Conservation (phyloP, 1,140 invertebrate species). For the Meloidogyne floridensis region DNA sequence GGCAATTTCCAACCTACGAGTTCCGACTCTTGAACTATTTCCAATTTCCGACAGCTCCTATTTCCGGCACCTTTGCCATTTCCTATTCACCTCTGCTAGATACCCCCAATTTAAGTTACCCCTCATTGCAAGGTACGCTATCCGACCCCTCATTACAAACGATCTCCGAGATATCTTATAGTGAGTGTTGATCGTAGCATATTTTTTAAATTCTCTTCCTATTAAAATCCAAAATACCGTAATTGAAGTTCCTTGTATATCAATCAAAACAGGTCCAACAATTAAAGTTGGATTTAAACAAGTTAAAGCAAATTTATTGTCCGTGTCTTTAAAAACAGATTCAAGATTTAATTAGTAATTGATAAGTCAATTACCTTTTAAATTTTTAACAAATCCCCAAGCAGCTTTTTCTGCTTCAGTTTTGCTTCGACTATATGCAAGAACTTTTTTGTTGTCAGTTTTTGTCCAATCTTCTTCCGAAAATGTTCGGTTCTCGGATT, state of each 20-base stretch:
- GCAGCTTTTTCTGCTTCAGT: slow-evolving; percentile 71
- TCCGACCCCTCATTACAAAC: too few species aligned
- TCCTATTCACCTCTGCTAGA: too few species aligned
- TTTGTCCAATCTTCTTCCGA: slow-evolving; percentile 71
- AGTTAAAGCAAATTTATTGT: slow-evolving; percentile 70
- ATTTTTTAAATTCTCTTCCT: slow-evolving; percentile 38
- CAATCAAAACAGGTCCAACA: slow-evolving; percentile 69
- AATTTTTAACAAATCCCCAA: slow-evolving; percentile 69
- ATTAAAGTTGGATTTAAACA: slow-evolving; percentile 71
- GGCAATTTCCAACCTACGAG: too few species aligned
- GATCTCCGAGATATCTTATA: too few species aligned
- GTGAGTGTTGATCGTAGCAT: too few species aligned
- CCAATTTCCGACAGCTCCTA: too few species aligned
- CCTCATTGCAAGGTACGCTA: too few species aligned
- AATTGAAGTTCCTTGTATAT: slow-evolving; percentile 67
- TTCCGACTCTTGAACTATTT: too few species aligned
- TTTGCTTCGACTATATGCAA: slow-evolving; percentile 70
- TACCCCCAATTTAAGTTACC: too few species aligned
- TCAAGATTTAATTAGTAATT: neutral
- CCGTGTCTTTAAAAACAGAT: slow-evolving; percentile 41
- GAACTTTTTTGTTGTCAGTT: slow-evolving; percentile 50
- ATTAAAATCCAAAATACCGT: slow-evolving; percentile 59
- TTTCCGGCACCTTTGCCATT: too few species aligned
- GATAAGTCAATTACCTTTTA: slow-evolving; percentile 35
- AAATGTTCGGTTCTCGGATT: slow-evolving; percentile 67